Evolutionary conservation across 2,888 invertebrate species (phyloP), one percentile per base, ranked within the genome.

Genomic region (Epiblema foenella): DNA sequence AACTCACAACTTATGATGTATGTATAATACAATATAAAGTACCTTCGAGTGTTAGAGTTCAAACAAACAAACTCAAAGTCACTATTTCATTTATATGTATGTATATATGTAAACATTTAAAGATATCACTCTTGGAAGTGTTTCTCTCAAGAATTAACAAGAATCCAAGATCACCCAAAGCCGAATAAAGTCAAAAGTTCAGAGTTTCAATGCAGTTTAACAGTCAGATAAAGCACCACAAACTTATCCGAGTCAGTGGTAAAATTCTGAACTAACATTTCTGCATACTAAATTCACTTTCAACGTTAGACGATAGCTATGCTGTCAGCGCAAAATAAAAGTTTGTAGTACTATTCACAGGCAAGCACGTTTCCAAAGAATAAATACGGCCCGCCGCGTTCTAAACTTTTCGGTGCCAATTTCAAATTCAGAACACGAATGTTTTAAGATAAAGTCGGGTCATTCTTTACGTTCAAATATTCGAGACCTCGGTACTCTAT

Each of bases 401-500:
- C 51, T 52, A 65, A 69, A 70, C 46, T 70, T 70, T 70, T 56
- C 59, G 59, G 37, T 67, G 57, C 67, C 71, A 66, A 67, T 71
- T 71, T 71, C 56, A 71, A 71, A 71, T 71, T 71, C 67, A 67
- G 67, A 71, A 59, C 66, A 71, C 62, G 71, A 67, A 67, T 24
- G 15, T 33, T 54, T 56, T 56, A 56, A 67, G 71, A 71, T 62
- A 71, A 71, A 71, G 66, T 67, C 67, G 71, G 59, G 60, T 67
- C 71, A 62, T 62, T 71, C 66, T 67, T 71, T 67, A 67, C 65
- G 59, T 71, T 71, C 56, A 58, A 71, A 64, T 72, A 62, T 67
- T 68, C 49, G 37, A 29, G 54, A 57, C 37, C 51, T 70, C 56
- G 62, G 71, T 69, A 64, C 74, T 54, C 63, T 68, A 63, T 86